Base-by-base conservation (phyloP, 2,888 invertebrate genomes). In the Trachelus tabidus region DNA sequence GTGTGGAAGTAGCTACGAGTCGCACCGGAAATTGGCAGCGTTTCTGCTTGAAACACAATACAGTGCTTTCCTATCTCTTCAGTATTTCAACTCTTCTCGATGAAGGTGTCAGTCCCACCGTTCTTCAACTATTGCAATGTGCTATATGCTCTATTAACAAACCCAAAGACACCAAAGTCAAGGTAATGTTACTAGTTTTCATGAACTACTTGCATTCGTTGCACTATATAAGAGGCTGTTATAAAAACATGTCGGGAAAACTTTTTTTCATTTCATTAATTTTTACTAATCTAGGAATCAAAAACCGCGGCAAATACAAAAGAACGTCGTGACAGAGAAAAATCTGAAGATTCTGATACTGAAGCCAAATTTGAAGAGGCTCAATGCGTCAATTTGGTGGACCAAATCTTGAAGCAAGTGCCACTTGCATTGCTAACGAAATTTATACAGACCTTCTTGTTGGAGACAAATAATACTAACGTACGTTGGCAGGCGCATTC, bases 401-500 rank as follows among this genome's bases (percentile, higher is more conserved):
- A 95, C 83, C 95, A 95, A 87, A 94, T 96, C 79, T 95, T 95
- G 86, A 94, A 94, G 81, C 94, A 94, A 89, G 93, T 93, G 2
- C 90, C 93, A 1, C 92, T 93, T 78, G 88, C 90, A 12, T 84
- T 93, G 37, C 87, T 93, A 12, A 92, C 92, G 11, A 93, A 93
- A 90, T 98, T 98, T 87, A 94, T 99, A 31, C 95, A 97, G 84
- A 96, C 97, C 0, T 99, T 98, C 93, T 94, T 98, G 73, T 92
- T 99, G 80, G 98, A 98, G 91, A 98, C 98, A 0, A 98, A 98
- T 90, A 96, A 97, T 12, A 97, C 98, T 0, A 95, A 96, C 34
- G 96, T 98, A 15, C 95, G 99, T 79, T 98, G 98, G 98, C 98
- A 98, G 92, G 98, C 98, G 0, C 99, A 99, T 91, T 96, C 96